Evolutionary conservation across 30 jellyfish, hydroid and myxozoan species (phyloP).

Genomic region (Aurelia sp.): DNA sequence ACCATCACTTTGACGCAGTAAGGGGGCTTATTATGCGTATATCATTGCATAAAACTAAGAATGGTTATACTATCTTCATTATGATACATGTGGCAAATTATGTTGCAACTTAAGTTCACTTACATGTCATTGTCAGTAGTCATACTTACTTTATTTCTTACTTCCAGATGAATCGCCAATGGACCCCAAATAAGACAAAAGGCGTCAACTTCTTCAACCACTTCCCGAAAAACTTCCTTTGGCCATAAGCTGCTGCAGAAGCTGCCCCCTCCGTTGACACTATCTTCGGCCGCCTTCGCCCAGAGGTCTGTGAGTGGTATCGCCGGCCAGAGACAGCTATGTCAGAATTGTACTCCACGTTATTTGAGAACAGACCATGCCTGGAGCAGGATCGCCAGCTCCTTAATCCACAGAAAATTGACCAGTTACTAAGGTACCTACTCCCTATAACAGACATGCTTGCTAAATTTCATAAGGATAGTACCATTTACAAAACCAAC

Average conservation of each 20-base stretch:
- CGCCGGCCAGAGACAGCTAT: neutral
- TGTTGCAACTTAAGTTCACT: neutral
- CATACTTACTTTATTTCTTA: neutral
- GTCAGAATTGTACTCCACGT: conserved; percentile 5
- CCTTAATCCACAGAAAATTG: too few species aligned
- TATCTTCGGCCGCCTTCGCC: neutral
- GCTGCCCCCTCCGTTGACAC: neutral
- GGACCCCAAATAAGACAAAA: neutral
- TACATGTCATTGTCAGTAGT: neutral
- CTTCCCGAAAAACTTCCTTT: conserved; percentile 1
- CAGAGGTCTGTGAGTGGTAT: conserved; percentile 15
- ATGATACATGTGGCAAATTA: neutral
- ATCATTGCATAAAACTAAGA: neutral
- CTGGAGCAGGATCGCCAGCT: neutral
- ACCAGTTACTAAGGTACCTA: too few species aligned
- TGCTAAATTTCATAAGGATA: too few species aligned
- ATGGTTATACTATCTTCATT: neutral
- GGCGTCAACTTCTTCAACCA: neutral
- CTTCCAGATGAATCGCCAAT: neutral
- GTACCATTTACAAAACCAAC: too few species aligned
- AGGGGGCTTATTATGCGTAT: conserved; percentile 12
- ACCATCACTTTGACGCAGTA: conserved; percentile 12
- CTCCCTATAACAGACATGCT: too few species aligned
- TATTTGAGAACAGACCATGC: neutral
- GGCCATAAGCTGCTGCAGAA: conserved; percentile 6